Percentiles rank a stretch among this genome's conserved stretches.
Conservation (phyloP, 92 coral and sea anemone genomes). For the Paramuricea clavata region DNA sequence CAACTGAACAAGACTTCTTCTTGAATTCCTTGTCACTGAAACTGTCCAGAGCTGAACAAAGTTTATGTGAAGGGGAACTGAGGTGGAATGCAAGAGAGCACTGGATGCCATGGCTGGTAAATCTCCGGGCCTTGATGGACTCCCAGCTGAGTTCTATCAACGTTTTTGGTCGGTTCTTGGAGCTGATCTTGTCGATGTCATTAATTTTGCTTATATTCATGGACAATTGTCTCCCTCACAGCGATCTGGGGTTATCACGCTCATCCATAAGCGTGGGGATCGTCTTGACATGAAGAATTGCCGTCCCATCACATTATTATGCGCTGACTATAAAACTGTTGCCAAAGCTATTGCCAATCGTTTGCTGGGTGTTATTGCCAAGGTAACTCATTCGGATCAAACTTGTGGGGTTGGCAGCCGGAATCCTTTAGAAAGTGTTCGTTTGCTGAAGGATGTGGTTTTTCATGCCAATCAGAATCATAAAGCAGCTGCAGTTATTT, state of each 20-base stretch:
- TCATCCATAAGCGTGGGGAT: slow-evolving; percentile 62
- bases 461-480: not conserved
- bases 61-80: slow-evolving; percentile 28
- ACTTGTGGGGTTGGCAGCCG: slow-evolving; percentile 57
- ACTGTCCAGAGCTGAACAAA: not conserved
- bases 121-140: slow-evolving; percentile 72
- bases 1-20: not conserved
- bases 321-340: slow-evolving; percentile 53
- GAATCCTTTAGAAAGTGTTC: slow-evolving; percentile 38
- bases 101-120: slow-evolving; percentile 59
- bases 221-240: slow-evolving; percentile 42
- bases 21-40: not conserved
- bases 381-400: slow-evolving; percentile 50
- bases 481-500: slow-evolving; percentile 33
- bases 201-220: slow-evolving; percentile 23
- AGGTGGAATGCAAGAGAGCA: slow-evolving; percentile 44
- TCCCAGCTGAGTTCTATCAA: slow-evolving; percentile 69
- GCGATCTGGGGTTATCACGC: slow-evolving; percentile 48
- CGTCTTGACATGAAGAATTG: slow-evolving; percentile 51
- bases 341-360: slow-evolving; percentile 39
- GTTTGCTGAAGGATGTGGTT: slow-evolving; percentile 38
- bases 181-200: slow-evolving; percentile 39
- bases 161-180: slow-evolving; percentile 68
- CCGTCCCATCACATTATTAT: slow-evolving; percentile 65
- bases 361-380: slow-evolving; percentile 39